phyloP scores from a whole-genome alignment of 2,888 invertebrate genomes.

The Drosophila fungiperda region DNA sequence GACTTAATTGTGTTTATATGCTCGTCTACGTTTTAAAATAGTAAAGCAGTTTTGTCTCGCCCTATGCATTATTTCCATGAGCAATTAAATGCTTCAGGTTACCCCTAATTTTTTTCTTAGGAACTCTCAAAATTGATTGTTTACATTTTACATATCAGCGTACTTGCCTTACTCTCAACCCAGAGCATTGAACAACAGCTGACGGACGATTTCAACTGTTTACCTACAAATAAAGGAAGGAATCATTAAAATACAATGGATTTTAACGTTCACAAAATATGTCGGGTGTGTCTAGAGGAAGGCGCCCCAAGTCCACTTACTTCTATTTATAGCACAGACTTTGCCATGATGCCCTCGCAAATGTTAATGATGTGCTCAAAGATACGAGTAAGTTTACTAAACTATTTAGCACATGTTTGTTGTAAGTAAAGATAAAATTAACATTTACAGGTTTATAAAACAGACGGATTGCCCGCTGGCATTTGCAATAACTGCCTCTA shows the following conservation, averaged over 20 bases:
- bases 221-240: conserved; percentile 17
- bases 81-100: not conserved
- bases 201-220: conserved; percentile 27
- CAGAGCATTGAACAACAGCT: conserved; percentile 38
- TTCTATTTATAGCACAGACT: conserved; percentile 87
- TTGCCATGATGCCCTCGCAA: conserved; percentile 87
- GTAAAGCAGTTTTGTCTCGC: not conserved
- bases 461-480: conserved; percentile 87
- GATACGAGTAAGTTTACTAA: conserved; percentile 85
- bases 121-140: not conserved
- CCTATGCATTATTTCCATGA: not conserved
- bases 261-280: conserved; percentile 86
- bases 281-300: conserved; percentile 88
- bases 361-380: conserved; percentile 88
- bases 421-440: not conserved
- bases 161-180: not conserved
- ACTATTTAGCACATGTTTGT: not conserved
- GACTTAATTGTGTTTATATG: not conserved
- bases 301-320: conserved; percentile 87
- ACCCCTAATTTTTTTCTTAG: not conserved
- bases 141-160: not conserved
- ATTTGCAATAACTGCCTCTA: conserved; percentile 88
- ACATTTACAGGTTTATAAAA: conserved; percentile 85
- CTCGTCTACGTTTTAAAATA: not conserved
- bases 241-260: conserved; percentile 75